These are phyloP conservation scores for Mastomys natalensis DNA, from an alignment of 2,113 vertebrate species.

Conservation along the genomic window DNA sequence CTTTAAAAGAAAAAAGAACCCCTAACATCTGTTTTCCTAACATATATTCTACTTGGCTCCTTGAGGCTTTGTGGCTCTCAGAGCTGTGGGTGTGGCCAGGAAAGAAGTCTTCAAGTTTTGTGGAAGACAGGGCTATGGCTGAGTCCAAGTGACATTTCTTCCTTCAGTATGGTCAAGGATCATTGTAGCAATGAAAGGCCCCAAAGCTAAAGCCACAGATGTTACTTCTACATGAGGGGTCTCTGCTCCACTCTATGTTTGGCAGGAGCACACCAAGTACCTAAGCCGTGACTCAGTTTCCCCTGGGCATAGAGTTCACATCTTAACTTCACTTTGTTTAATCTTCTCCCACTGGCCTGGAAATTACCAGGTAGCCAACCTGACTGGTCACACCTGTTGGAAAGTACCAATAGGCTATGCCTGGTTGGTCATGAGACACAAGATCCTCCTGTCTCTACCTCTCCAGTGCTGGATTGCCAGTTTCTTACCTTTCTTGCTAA, in stretches of 20 bases:
- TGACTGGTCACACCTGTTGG: background rate
- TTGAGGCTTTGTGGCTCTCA: background rate
- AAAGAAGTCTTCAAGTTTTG: background rate
- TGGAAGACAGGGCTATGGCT: background rate
- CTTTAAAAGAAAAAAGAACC: background rate
- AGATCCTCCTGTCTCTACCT: background rate
- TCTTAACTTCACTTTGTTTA: background rate
- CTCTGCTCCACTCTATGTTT: background rate
- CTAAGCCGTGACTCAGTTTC: background rate
- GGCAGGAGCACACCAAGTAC: background rate
- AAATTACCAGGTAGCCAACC: background rate
- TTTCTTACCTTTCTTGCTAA: background rate
- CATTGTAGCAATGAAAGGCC: background rate
- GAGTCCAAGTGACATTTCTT: background rate
- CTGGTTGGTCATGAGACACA: background rate
- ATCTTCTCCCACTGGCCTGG: background rate
- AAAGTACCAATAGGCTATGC: background rate
- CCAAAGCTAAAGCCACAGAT: background rate
- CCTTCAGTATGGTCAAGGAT: background rate
- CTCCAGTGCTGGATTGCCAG: background rate
- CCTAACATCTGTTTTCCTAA: background rate
- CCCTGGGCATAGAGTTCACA: background rate
- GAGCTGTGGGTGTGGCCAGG: background rate
- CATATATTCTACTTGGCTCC: background rate
- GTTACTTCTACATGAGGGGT: background rate